phyloP scores from a whole-genome alignment of 2,888 invertebrate genomes.

The Leptarthrus brevirostris region DNA sequence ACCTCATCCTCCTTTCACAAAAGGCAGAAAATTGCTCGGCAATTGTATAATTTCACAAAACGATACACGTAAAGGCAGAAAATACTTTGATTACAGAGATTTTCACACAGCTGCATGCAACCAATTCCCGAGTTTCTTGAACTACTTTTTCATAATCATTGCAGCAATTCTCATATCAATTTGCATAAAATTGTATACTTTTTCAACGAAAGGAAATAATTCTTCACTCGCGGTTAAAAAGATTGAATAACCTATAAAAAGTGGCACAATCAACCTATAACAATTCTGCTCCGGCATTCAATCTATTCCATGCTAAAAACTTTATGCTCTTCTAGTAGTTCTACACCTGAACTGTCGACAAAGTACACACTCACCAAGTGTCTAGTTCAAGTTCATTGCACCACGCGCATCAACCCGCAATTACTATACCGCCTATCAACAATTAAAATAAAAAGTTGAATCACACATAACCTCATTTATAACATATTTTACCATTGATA shows the following conservation, averaged over 20 bases:
- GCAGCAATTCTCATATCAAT: neutral
- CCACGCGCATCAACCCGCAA: neutral
- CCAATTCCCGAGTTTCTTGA: neutral
- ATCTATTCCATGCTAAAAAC: too few relatives aligned
- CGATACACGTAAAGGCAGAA: too few relatives aligned
- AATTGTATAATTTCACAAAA: too few relatives aligned
- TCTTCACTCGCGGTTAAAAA: neutral
- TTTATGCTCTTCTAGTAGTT: too few relatives aligned
- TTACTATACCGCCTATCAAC: slow-evolving; percentile 8
- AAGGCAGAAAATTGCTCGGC: too few relatives aligned
- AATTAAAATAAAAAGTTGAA: slow-evolving; percentile 5
- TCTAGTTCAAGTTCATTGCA: slow-evolving; percentile 31
- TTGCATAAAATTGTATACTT: slow-evolving; percentile 7
- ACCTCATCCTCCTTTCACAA: too few relatives aligned
- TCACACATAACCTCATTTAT: neutral
- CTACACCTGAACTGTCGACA: too few relatives aligned
- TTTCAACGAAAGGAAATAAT: neutral
- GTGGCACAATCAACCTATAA: neutral
- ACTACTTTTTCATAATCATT: slow-evolving; percentile 1
- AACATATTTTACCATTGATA: neutral
- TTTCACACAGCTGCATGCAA: neutral
- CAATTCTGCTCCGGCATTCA: too few relatives aligned
- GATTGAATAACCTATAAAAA: neutral
- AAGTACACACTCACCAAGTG: too few relatives aligned
- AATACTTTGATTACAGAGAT: too few relatives aligned